A percentile compares a stretch with the other conserved stretches of the same genome.
phyloP scores from a whole-genome alignment of 2,888 invertebrate genomes.

The Oscheius sp. region DNA sequence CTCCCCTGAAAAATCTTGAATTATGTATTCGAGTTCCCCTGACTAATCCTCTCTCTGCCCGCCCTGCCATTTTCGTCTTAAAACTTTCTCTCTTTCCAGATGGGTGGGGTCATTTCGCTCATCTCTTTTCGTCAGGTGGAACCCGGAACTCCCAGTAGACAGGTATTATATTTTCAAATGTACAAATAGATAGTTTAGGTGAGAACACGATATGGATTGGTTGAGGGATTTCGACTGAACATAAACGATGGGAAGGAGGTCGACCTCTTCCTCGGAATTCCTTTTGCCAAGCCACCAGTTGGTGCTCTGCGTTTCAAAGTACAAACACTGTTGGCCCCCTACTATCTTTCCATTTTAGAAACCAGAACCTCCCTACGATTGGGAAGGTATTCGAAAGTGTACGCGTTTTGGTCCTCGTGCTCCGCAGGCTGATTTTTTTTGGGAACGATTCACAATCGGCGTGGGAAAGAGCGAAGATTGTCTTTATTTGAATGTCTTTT shows the following conservation, averaged over 20 bases:
- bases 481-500: conserved; percentile 55
- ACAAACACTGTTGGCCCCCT: too few relatives aligned
- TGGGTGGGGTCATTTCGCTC: conserved; percentile 57
- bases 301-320: conserved; percentile 62
- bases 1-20: background rate
- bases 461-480: conserved; percentile 54
- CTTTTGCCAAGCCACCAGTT: conserved; percentile 64
- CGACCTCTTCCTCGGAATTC: conserved; percentile 60
- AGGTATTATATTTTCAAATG: conserved; percentile 26
- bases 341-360: conserved; percentile 32
- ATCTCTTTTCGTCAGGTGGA: conserved; percentile 43
- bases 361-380: conserved; percentile 39
- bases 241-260: conserved; percentile 48
- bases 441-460: conserved; percentile 34
- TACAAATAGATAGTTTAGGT: conserved; percentile 35
- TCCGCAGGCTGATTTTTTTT: conserved; percentile 48
- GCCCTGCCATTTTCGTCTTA: background rate
- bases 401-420: conserved; percentile 52
- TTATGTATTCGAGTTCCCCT: background rate
- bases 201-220: conserved; percentile 47
- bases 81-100: conserved; percentile 34
- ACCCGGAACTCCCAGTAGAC: conserved; percentile 39
- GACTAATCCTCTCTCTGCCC: background rate
- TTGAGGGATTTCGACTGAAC: conserved; percentile 49
- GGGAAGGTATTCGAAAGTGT: conserved; percentile 50